Evolutionary conservation across 2,888 invertebrate species (phyloP).

Genomic region (Cryptus armator): DNA sequence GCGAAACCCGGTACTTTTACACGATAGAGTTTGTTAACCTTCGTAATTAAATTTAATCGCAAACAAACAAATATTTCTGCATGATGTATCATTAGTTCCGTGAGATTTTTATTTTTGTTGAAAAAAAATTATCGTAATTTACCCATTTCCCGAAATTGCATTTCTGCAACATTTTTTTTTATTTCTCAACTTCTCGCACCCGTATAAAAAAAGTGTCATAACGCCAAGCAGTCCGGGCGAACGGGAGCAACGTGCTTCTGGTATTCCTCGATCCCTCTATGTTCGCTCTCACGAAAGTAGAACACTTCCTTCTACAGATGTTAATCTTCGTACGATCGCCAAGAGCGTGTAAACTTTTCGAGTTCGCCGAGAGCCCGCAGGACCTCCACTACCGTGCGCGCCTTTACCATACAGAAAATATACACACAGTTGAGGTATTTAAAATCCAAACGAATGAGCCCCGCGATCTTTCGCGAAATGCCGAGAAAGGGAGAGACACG

Average conservation of each 20-base stretch:
- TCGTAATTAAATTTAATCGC: too few species aligned
- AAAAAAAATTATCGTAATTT: too few species aligned
- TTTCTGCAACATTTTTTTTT: conserved; percentile 61
- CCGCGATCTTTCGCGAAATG: conserved; percentile 61
- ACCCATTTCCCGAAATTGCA: not conserved
- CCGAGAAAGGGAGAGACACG: conserved; percentile 29
- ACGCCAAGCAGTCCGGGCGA: not conserved
- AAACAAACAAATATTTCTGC: not conserved
- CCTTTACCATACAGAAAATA: not conserved
- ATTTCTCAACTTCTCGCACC: conserved; percentile 13
- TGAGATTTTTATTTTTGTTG: not conserved
- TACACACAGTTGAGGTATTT: conserved; percentile 23
- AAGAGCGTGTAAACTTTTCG: conserved; percentile 50
- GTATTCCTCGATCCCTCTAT: conserved; percentile 33
- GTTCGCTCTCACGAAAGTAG: conserved; percentile 76
- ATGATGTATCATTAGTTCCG: not conserved
- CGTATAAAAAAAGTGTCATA: conserved; percentile 33
- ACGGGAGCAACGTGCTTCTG: conserved; percentile 8
- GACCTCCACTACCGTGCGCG: conserved; percentile 8
- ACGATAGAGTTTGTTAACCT: too few species aligned
- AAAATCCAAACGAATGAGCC: conserved; percentile 49
- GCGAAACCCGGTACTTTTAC: too few species aligned
- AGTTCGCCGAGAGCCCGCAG: conserved; percentile 28
- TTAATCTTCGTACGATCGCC: conserved; percentile 75
- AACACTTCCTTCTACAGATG: conserved; percentile 81